These are phyloP conservation scores for Axis porcinus DNA, from an alignment of 2,113 vertebrate genomes.

Conservation along the genomic window DNA sequence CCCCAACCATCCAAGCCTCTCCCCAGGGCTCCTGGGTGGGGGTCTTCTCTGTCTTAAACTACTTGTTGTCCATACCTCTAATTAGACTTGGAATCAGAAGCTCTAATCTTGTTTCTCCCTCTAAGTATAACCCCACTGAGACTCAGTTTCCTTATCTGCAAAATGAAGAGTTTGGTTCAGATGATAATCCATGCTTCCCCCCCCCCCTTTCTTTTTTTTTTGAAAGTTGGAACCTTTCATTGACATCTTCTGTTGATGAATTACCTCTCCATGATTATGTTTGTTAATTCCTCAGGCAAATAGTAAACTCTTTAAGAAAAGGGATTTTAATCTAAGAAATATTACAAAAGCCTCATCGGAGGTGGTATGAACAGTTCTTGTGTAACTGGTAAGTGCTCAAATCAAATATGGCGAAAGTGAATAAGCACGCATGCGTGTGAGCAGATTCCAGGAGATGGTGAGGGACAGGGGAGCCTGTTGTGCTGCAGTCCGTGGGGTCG, in stretches of 20 bases:
- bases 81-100: background rate
- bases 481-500: background rate
- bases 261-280: background rate
- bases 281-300: background rate
- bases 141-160: constrained; percentile 1
- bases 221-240: background rate
- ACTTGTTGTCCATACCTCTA: background rate
- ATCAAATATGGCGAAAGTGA: rapidly evolving
- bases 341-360: background rate
- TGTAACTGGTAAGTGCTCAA: background rate
- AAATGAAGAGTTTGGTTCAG: background rate
- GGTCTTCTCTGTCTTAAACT: background rate
- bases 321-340: background rate
- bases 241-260: background rate
- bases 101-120: background rate
- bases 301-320: background rate
- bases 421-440: background rate
- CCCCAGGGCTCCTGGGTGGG: rapidly evolving
- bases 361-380: background rate
- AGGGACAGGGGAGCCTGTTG: background rate
- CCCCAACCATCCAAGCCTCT: background rate
- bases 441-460: background rate
- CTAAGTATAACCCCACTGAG: background rate
- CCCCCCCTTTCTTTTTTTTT: too few species aligned
- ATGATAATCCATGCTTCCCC: background rate